Percentiles rank a stretch among this genome's conserved stretches.
phyloP scores from a whole-genome alignment of 2,113 vertebrate species.

The Phalacrocorax pelagicus region DNA sequence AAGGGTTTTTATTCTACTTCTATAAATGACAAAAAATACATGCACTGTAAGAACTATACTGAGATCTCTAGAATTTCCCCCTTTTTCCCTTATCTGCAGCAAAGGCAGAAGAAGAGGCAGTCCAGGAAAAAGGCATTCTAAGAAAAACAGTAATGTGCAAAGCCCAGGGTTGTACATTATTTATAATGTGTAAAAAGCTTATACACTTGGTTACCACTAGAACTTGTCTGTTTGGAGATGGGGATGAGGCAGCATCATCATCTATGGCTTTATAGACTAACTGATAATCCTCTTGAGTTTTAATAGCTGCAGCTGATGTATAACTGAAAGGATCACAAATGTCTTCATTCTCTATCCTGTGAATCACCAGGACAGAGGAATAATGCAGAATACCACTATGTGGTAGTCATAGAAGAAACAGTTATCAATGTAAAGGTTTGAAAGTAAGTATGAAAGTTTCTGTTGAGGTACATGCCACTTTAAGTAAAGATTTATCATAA shows the following conservation, averaged over 20 bases:
- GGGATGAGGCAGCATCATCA: neutral
- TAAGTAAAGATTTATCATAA: neutral
- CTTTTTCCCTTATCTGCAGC: neutral
- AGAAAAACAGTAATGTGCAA: neutral
- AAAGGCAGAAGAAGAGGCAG: neutral
- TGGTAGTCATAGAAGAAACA: conserved; percentile 42
- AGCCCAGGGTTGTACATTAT: neutral
- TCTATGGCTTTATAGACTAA: neutral
- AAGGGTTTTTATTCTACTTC: neutral
- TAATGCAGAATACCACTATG: neutral
- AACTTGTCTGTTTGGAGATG: neutral
- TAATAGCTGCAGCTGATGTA: neutral
- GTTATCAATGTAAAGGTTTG: conserved; percentile 4
- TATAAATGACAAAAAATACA: neutral
- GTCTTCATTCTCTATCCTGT: neutral
- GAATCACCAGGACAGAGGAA: neutral
- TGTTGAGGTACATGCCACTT: neutral
- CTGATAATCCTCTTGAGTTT: conserved; percentile 5
- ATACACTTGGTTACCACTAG: neutral
- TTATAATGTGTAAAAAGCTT: neutral
- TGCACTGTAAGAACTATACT: neutral
- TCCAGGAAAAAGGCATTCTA: neutral
- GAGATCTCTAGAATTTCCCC: neutral
- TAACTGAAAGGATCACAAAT: neutral
- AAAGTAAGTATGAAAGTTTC: conserved; percentile 31